A percentile compares a stretch with the other conserved stretches of the same genome.
phyloP scores from a whole-genome alignment of 1,140 invertebrate species.

The Ooceraea biroi region DNA sequence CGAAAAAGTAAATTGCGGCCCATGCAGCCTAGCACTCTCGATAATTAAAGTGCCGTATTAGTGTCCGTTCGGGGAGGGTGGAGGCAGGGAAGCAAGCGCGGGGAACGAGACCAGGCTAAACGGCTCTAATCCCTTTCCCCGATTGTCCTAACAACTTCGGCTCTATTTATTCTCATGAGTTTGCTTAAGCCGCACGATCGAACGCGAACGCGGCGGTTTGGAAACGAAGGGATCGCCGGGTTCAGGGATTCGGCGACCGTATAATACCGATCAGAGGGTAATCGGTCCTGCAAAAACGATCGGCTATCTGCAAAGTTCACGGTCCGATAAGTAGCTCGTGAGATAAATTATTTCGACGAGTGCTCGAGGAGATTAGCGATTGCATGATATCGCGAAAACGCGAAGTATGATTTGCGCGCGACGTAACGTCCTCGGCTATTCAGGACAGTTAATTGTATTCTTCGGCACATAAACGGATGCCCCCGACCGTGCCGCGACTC shows the following conservation, averaged over 20 bases:
- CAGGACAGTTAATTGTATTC: constrained; percentile 53
- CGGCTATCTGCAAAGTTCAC: constrained; percentile 42
- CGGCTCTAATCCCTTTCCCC: constrained; percentile 63
- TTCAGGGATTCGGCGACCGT: constrained; percentile 60
- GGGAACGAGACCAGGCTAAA: constrained; percentile 52
- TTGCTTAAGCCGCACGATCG: constrained; percentile 66
- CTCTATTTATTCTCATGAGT: constrained; percentile 74
- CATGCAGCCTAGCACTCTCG: constrained; percentile 68
- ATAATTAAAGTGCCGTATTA: constrained; percentile 79
- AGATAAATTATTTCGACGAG: constrained; percentile 52
- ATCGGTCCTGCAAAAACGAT: constrained; percentile 41
- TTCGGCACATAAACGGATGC: constrained; percentile 51
- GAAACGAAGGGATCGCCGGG: constrained; percentile 57
- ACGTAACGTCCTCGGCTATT: constrained; percentile 27
- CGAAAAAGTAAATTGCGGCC: constrained; percentile 48
- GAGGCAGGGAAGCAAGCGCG: too few species aligned
- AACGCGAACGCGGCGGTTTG: constrained; percentile 60
- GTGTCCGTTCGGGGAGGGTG: background rate
- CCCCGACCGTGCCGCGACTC: constrained; percentile 48
- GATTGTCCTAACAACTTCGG: constrained; percentile 72
- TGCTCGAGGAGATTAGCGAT: constrained; percentile 28
- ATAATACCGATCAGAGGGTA: constrained; percentile 59
- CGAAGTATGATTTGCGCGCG: constrained; percentile 30
- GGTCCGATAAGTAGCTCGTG: constrained; percentile 60
- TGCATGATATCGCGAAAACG: constrained; percentile 6